Evolutionary conservation across 2,113 vertebrate species (phyloP).

Genomic region (Calidris pygmaea): DNA sequence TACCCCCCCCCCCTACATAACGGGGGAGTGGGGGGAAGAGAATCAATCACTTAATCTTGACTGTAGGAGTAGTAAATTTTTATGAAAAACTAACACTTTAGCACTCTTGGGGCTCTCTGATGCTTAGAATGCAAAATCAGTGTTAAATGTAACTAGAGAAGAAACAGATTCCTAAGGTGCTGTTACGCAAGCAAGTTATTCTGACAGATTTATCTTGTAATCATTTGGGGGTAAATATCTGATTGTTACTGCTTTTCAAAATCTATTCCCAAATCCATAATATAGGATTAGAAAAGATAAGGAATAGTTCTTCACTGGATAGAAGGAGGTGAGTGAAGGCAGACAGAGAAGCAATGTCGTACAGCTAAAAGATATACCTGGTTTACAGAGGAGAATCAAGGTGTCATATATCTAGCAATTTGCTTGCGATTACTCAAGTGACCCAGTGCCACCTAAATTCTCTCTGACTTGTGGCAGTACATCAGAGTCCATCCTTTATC

Average conservation of each 20-base stretch:
- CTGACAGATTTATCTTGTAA: not conserved
- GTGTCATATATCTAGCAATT: not conserved
- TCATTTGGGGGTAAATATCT: not conserved
- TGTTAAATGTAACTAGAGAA: not conserved
- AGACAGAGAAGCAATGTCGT: not conserved
- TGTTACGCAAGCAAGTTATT: not conserved
- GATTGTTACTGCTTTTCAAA: not conserved
- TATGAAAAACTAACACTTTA: not conserved
- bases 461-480: not conserved
- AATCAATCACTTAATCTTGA: not conserved
- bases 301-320: not conserved
- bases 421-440: not conserved
- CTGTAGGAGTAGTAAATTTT: not conserved
- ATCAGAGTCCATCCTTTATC: fast-evolving
- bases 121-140: not conserved
- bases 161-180: not conserved
- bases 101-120: not conserved
- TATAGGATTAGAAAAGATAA: not conserved
- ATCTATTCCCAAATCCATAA: not conserved
- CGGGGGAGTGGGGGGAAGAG: not conserved
- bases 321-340: not conserved
- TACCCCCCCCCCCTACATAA: not conserved
- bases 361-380: not conserved
- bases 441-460: not conserved
- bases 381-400: not conserved